Conservation (phyloP, 2,113 vertebrate species). For the Machaerirhynchus nigripectus region DNA sequence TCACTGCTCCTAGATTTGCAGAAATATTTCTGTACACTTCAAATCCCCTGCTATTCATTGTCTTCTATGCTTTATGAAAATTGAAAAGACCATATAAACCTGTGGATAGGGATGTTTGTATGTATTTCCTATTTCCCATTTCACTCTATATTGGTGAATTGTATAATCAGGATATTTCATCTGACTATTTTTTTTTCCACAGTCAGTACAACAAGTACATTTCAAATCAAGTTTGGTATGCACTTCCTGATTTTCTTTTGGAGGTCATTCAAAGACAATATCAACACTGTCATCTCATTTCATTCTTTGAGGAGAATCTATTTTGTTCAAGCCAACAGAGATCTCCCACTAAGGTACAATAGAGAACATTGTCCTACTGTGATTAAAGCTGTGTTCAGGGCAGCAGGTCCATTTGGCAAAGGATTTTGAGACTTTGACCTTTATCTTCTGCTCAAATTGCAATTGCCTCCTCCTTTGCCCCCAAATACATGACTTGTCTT, state of each 20-base stretch:
- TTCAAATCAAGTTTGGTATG: constrained; percentile 68
- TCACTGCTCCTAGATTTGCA: not conserved
- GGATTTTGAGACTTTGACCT: constrained; percentile 23
- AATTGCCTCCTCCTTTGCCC: not conserved
- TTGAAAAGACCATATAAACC: constrained; percentile 26
- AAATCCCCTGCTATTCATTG: constrained; percentile 43
- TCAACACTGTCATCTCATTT: constrained; percentile 65
- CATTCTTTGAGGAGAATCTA: constrained; percentile 59
- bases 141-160: not conserved
- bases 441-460: not conserved
- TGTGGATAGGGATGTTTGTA: not conserved
- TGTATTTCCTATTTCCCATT: constrained; percentile 12
- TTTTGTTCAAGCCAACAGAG: constrained; percentile 51
- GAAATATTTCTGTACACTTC: constrained; percentile 2
- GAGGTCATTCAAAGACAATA: constrained; percentile 71
- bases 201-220: constrained; percentile 45
- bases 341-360: constrained; percentile 58
- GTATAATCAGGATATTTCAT: constrained; percentile 41
- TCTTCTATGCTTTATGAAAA: constrained; percentile 49
- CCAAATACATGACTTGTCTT: not conserved
- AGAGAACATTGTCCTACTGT: constrained; percentile 38
- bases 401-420: constrained; percentile 34
- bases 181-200: constrained; percentile 2
- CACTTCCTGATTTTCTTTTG: constrained; percentile 64
- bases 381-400: constrained; percentile 29